Base-by-base conservation (phyloP, 2,113 vertebrate species). In the Ginglymostoma cirratum region DNA sequence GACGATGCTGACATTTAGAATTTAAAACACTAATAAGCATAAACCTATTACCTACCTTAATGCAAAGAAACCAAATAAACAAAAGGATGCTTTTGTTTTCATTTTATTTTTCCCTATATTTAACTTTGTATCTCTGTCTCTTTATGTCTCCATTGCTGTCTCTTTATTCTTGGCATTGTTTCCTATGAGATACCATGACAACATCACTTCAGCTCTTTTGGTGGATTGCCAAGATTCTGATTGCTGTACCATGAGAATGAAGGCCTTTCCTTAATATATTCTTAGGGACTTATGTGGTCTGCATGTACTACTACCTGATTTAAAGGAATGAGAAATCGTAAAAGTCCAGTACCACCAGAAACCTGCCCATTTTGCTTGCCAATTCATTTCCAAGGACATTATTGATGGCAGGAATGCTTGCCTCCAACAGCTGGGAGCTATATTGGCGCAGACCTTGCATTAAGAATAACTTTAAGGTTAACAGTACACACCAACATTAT, bases 141-240 rank as follows among this genome's bases (percentile, higher is more conserved):
- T 90, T 27, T 19, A 66, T 95, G 69, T 52, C 24, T 45, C 94
- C 14, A 42, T 48, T 38, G 34, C 38, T 27, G 21, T 95, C 69
- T 72, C 69, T 52, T 95, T 95, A 30, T 95, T 30, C 38, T 95
- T 72, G 69, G 94, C 94, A 72, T 95, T 69, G 42, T 34, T 95
- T 95, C 66, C n/a, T 95, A 72, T 1, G 45, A 76, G 69, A 52
- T 72, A 42, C 42, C 42, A 95, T 72, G 67, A 95, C 67, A 95
- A 76, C 67, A 52, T 95, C 24, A 24, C 67, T 61, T 52, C 94
- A 72, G 94, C 69, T 42, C 24, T n/a, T 19, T 93, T 48, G 94
- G 94, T 76, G 1, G 42, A 48, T 72, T 72, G 94, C 94, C 94
- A 95, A 76, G 42, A 72, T 95, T 48, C 42, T 52, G 69, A 72